Percentiles rank a stretch among this genome's conserved stretches.
These are phyloP conservation scores for Lysandra bellargus DNA, from an alignment of 2,888 invertebrate species.

Conservation along the genomic window DNA sequence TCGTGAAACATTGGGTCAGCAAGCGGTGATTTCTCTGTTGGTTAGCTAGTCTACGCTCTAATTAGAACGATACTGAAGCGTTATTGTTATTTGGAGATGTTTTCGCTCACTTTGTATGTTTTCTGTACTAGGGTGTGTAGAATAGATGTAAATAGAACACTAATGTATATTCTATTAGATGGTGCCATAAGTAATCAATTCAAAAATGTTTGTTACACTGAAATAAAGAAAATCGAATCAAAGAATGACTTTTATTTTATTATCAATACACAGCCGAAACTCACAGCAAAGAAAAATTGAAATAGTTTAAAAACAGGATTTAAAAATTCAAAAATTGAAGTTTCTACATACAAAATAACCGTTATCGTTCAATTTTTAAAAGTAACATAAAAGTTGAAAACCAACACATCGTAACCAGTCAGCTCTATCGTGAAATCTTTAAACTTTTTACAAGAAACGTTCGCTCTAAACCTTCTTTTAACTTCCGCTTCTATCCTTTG, in stretches of 20 bases:
- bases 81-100: constrained; percentile 24
- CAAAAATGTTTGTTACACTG: constrained; percentile 78
- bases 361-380: neutral
- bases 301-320: neutral
- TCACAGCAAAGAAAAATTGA: neutral
- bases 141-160: constrained; percentile 55
- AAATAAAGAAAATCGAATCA: constrained; percentile 61
- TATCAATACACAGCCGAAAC: neutral
- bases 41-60: constrained; percentile 14
- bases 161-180: constrained; percentile 50
- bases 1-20: neutral
- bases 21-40: neutral
- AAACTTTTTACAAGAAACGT: constrained; percentile 65
- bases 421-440: constrained; percentile 41
- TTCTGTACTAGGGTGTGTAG: constrained; percentile 31
- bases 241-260: constrained; percentile 39
- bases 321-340: too few relatives aligned
- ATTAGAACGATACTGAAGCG: constrained; percentile 16
- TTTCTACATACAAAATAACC: neutral
- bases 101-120: constrained; percentile 27
- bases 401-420: constrained; percentile 45
- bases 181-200: constrained; percentile 62
- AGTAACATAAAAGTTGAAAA: constrained; percentile 41
- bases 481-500: constrained; percentile 64
- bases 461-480: constrained; percentile 64